Conservation (phyloP, 2,888 invertebrate species). For the Lysandra coridon region DNA sequence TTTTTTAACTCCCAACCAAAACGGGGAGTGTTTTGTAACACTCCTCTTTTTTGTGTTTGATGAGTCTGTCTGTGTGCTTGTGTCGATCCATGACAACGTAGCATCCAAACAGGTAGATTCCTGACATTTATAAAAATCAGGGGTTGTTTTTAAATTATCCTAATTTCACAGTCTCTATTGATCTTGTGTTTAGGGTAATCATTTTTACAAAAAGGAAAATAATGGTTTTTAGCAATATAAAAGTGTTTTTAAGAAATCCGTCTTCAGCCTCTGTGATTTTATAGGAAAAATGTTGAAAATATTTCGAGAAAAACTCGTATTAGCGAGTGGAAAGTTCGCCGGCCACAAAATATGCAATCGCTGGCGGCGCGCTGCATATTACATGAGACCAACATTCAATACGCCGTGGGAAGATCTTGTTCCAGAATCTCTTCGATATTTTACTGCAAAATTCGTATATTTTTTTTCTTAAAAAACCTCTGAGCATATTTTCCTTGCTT, state of each 20-base stretch:
- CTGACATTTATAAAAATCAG: no score
- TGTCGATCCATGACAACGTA: no score
- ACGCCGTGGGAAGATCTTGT: conserved; percentile 59
- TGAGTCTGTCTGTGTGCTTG: no score
- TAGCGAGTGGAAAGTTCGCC: conserved; percentile 53
- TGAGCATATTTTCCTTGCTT: neutral
- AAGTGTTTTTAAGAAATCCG: neutral
- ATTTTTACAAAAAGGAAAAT: no score
- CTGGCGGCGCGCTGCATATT: conserved; percentile 64
- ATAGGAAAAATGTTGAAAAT: neutral
- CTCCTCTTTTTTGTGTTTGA: no score
- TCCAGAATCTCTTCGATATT: conserved; percentile 33
- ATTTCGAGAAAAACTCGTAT: conserved; percentile 44
- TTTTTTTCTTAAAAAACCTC: neutral
- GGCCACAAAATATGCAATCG: conserved; percentile 64
- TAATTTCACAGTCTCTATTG: no score
- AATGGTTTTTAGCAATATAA: no score
- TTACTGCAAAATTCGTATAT: conserved; percentile 5
- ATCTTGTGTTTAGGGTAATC: no score
- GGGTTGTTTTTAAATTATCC: no score
- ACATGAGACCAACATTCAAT: conserved; percentile 74
- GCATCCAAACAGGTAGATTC: no score
- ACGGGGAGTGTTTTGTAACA: no score
- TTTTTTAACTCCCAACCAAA: no score
- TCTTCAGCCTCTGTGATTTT: neutral